These are phyloP conservation scores for Xanthorhoe spadicearia DNA, from an alignment of 2,888 invertebrate species.

Conservation along the genomic window DNA sequence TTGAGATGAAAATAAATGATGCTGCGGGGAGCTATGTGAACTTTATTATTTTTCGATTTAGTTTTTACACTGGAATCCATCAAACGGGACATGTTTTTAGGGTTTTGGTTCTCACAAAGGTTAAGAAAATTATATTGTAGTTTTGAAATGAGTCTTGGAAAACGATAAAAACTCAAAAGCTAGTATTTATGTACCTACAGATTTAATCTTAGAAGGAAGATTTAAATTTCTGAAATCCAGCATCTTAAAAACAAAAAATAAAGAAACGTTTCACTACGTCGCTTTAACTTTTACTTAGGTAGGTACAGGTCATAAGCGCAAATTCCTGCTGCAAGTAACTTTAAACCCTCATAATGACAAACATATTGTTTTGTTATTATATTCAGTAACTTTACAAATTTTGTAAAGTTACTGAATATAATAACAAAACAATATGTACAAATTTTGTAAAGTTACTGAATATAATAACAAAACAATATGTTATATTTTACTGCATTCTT, in stretches of 20 bases:
- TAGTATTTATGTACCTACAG: background rate
- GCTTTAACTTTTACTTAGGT: constrained; percentile 12
- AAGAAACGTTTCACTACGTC: too few species aligned
- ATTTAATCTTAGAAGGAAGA: background rate
- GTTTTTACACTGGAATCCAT: constrained; percentile 53
- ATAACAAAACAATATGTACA: constrained; percentile 39
- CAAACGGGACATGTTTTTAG: constrained; percentile 13
- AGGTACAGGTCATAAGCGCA: constrained; percentile 12
- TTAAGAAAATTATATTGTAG: background rate
- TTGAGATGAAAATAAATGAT: constrained; percentile 80
- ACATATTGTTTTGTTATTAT: constrained; percentile 36
- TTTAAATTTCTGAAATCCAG: too few species aligned
- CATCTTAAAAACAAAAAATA: background rate
- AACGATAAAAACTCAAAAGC: background rate
- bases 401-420: constrained; percentile 53
- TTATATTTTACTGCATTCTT: constrained; percentile 45
- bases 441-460: constrained; percentile 53
- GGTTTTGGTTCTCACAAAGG: constrained; percentile 20
- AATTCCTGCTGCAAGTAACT: constrained; percentile 39
- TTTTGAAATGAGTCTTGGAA: background rate
- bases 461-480: constrained; percentile 38
- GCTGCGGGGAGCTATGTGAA: constrained; percentile 70
- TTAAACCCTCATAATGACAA: constrained; percentile 33
- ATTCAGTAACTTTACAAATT: constrained; percentile 54
- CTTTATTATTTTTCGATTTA: constrained; percentile 74